Evolutionary conservation across 2,888 invertebrate species (phyloP).

Genomic region (Cosmia trapezina): DNA sequence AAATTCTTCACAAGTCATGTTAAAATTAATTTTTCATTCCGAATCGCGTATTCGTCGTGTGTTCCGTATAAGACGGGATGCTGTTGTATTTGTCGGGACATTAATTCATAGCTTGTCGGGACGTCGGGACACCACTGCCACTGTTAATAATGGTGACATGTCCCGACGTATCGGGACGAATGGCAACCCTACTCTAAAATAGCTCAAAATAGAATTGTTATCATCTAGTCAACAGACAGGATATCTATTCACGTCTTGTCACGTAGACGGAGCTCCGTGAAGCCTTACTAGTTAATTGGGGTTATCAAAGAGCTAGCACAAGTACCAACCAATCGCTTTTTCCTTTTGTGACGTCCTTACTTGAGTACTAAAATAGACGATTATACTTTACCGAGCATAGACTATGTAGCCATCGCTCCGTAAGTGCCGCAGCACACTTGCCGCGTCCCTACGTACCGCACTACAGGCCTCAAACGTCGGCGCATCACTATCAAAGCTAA

Average conservation of each 20-base stretch:
- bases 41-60: too few species aligned
- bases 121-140: too few species aligned
- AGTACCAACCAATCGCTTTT: conserved; percentile 24
- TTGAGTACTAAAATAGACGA: conserved; percentile 33
- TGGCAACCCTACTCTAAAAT: too few species aligned
- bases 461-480: conserved; percentile 63
- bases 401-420: conserved; percentile 53
- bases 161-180: too few species aligned
- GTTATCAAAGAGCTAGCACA: conserved; percentile 49
- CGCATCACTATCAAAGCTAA: conserved; percentile 81
- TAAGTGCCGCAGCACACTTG: conserved; percentile 55
- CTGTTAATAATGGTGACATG: too few species aligned
- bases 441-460: conserved; percentile 33
- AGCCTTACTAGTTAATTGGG: conserved; percentile 36
- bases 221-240: conserved; percentile 7
- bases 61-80: too few species aligned
- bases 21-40: too few species aligned
- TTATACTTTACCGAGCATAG: conserved; percentile 20
- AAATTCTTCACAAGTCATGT: too few species aligned
- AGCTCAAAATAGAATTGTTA: conserved; percentile 35
- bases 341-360: conserved; percentile 31
- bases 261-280: conserved; percentile 29
- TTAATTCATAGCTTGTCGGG: too few species aligned
- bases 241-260: conserved; percentile 31
- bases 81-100: too few species aligned